phyloP scores from a whole-genome alignment of 2,113 vertebrate species.

The Sisor rabdophorus region DNA sequence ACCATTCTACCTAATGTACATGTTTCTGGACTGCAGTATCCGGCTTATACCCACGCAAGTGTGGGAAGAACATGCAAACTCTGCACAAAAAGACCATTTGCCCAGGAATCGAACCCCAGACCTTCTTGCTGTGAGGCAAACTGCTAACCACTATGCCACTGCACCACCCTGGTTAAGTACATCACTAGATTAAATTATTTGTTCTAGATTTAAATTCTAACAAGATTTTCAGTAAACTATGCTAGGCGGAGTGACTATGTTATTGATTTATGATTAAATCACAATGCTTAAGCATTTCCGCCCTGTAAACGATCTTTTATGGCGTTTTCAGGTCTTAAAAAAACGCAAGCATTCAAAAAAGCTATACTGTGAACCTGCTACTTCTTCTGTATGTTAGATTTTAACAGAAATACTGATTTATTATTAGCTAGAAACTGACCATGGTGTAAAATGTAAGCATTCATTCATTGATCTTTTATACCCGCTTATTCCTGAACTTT shows the following conservation, averaged over 20 bases:
- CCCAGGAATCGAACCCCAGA: too few species aligned
- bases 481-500: too few species aligned
- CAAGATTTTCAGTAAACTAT: neutral
- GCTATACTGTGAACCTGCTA: neutral
- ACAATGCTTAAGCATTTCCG: neutral
- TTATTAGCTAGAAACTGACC: neutral
- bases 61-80: too few species aligned
- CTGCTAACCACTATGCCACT: too few species aligned
- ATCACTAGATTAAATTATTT: neutral
- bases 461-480: too few species aligned
- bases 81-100: too few species aligned
- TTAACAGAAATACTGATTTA: neutral
- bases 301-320: neutral
- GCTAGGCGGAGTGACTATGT: neutral
- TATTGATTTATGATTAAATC: neutral
- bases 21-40: too few species aligned
- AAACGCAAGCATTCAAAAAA: neutral
- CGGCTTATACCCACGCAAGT: too few species aligned
- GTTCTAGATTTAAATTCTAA: neutral
- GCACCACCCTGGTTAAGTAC: too few species aligned
- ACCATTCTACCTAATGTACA: too few species aligned
- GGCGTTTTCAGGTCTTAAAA: neutral
- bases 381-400: neutral
- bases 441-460: neutral
- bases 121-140: too few species aligned